These are phyloP conservation scores for Capitella teleta DNA, from an alignment of 1,140 invertebrate species.

Conservation along the genomic window DNA sequence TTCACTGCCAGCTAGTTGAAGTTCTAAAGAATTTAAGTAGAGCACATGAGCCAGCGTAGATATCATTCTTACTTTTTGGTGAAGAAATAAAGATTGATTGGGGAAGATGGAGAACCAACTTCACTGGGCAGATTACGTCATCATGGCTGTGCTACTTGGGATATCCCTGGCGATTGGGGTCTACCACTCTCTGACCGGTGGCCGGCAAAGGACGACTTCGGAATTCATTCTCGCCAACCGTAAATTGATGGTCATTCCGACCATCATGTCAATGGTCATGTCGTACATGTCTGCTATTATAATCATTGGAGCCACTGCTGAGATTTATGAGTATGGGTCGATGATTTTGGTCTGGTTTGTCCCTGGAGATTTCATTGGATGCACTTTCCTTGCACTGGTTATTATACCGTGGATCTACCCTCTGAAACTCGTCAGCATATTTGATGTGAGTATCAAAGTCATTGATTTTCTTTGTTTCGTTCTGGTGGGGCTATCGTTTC, in stretches of 20 bases:
- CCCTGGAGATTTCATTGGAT: background rate
- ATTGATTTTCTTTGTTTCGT: no score
- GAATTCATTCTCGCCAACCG: conserved; percentile 10
- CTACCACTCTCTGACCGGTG: conserved; percentile 7
- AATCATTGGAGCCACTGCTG: conserved; percentile 20
- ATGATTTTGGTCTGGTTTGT: conserved; percentile 14
- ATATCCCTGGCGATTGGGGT: conserved; percentile 5
- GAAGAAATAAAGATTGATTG: no score
- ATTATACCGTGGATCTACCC: conserved; percentile 19
- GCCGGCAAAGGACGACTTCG: conserved; percentile 6
- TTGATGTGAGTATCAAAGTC: no score
- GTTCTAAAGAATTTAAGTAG: no score
- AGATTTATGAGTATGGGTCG: conserved; percentile 17
- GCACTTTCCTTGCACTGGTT: conserved; percentile 7
- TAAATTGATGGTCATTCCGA: conserved; percentile 6
- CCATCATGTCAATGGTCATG: conserved; percentile 8
- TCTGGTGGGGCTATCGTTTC: no score
- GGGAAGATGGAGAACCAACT: no score
- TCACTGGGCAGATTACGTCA: conserved; percentile 6
- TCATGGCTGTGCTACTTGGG: conserved; percentile 1
- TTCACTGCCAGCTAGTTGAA: no score
- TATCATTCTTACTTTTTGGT: no score
- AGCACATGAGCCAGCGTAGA: no score
- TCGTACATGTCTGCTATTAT: conserved; percentile 22
- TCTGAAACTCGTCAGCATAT: conserved; percentile 17